Base-by-base conservation (phyloP, 2,888 invertebrate species). In the Encarsia formosa region DNA sequence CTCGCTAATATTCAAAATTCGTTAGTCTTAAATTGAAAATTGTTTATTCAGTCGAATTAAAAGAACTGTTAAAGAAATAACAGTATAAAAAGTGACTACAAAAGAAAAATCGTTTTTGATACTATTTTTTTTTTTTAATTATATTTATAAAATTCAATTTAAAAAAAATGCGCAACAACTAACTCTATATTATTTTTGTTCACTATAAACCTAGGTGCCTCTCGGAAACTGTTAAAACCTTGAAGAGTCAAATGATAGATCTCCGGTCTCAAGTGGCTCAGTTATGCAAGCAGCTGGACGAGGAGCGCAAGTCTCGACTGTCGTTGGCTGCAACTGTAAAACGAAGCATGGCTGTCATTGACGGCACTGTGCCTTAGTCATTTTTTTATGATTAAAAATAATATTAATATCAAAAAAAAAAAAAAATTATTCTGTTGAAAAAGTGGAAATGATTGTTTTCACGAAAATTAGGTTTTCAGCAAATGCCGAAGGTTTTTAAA, bases 191-290 rank as follows among this genome's bases (percentile, higher is more conserved):
- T n/a, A n/a, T n/a, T n/a, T n/a, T n/a, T n/a, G n/a, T n/a, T n/a
- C n/a, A n/a, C n/a, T n/a, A n/a, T n/a, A n/a, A n/a, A n/a, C n/a
- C 5, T 68, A 86, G 87, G 70, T 84, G 83, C 65, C 75, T 89
- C 63, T 86, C 88, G 74, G 84, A 88, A 62, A 84, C 88, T 51
- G 86, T 90, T 59, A 85, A 87, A 77, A 80, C 85, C 56, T 74
- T 90, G 63, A 86, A 86, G 69, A 86, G 84, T 67, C 86, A 88
- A 75, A 78, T 90, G 59, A 81, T 81, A 65, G 79, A 80, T 52
- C 74, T 88, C 60, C 83, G 83, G 69, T 68, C 76, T 58, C 80
- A 83, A 70, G 79, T 86, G 61, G 77, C 77, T 55, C 76, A 78
- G 59, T 69, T 85, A 52, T 78, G 79, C 53, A 75, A 78, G 58